Conservation (phyloP, 2,113 vertebrate genomes). For the Ameiurus melas region DNA sequence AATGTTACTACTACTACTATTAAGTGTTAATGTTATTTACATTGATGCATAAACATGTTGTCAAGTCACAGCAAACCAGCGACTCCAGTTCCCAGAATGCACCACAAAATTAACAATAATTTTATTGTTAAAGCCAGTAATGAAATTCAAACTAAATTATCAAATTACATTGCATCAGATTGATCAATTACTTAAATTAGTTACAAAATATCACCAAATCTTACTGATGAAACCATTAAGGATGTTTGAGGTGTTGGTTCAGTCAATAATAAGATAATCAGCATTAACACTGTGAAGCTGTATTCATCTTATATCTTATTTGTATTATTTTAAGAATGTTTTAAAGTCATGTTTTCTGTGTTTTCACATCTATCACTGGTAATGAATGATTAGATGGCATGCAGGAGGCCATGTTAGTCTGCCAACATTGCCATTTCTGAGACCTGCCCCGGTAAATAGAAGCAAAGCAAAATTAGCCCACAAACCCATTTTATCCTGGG, state of each 20-base stretch:
- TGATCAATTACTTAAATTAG: neutral
- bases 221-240: neutral
- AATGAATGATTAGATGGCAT: conserved; percentile 62
- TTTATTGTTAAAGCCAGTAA: neutral
- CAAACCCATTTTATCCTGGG: conserved; percentile 46
- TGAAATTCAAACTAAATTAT: neutral
- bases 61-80: too few relatives aligned
- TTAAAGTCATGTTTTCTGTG: neutral
- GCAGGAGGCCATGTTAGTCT: conserved; percentile 47
- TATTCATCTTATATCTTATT: neutral
- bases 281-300: neutral
- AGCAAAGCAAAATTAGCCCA: conserved; percentile 52
- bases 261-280: neutral
- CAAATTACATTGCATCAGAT: neutral
- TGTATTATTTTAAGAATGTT: neutral
- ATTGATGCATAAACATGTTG: neutral
- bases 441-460: conserved; percentile 16
- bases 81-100: too few relatives aligned
- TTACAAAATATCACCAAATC: neutral
- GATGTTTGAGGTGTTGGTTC: neutral
- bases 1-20: too few relatives aligned
- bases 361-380: neutral
- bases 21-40: neutral
- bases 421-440: conserved; percentile 43
- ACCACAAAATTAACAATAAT: too few relatives aligned